A percentile compares a stretch with the other conserved stretches of the same genome.
These are phyloP conservation scores for Leptodactylus fuscus DNA, from an alignment of 2,113 vertebrate species.

Conservation along the genomic window DNA sequence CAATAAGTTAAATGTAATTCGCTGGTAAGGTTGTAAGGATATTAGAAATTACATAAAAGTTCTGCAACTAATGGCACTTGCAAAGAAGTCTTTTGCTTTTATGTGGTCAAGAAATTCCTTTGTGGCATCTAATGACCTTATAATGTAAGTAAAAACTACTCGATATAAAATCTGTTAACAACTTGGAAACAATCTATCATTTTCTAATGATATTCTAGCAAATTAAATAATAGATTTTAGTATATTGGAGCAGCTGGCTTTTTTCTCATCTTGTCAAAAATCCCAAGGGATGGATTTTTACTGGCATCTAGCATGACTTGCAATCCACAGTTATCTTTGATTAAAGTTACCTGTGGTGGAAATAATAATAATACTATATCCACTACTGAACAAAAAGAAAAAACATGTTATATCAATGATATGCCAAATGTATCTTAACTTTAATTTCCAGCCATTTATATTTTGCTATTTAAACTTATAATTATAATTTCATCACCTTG, in stretches of 20 bases:
- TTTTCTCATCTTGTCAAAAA: slow-evolving; percentile 14
- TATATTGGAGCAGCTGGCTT: slow-evolving; percentile 1
- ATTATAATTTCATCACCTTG: no score
- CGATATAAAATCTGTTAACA: neutral
- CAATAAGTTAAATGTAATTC: neutral
- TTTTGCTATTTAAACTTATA: no score
- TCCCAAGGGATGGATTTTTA: slow-evolving; percentile 10
- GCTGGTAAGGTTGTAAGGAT: neutral
- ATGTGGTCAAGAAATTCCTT: neutral
- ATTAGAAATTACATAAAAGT: neutral
- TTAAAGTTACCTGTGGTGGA: no score
- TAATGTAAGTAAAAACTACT: slow-evolving; percentile 2
- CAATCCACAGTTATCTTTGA: slow-evolving; percentile 17
- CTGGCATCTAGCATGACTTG: slow-evolving; percentile 11
- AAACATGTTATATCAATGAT: no score
- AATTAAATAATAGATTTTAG: slow-evolving; percentile 27
- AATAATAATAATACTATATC: no score
- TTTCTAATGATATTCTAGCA: neutral
- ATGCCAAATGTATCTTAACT: no score
- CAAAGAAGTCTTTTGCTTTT: neutral
- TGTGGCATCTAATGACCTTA: slow-evolving; percentile 21
- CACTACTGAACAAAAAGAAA: no score
- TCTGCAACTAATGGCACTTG: neutral
- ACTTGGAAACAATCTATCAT: slow-evolving; percentile 21
- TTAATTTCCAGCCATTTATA: no score